These are phyloP conservation scores for Albula goreensis DNA, from an alignment of 2,113 vertebrate genomes.

Conservation along the genomic window DNA sequence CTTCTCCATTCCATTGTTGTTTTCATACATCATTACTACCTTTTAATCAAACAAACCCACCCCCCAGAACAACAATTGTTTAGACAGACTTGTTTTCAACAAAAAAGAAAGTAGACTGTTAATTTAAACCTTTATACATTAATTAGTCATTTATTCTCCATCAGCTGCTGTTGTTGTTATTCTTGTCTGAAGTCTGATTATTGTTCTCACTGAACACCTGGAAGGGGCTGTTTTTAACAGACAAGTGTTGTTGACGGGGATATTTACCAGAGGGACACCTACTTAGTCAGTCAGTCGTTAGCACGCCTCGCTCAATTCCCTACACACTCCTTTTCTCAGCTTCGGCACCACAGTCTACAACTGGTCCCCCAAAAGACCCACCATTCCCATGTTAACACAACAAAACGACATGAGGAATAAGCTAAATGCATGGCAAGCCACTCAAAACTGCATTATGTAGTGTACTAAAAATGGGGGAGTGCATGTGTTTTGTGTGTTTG, in stretches of 20 bases:
- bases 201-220: constrained; percentile 34
- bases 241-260: constrained; percentile 22
- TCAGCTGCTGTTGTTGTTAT: constrained; percentile 31
- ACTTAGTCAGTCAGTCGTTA: constrained; percentile 8
- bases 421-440: not conserved
- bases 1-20: too few species aligned
- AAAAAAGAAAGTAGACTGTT: not conserved
- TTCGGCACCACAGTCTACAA: not conserved
- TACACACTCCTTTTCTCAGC: not conserved
- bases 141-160: constrained; percentile 26
- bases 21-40: not conserved
- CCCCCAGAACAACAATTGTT: not conserved
- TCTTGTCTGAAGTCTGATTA: constrained; percentile 29
- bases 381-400: constrained; percentile 22
- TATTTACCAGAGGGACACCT: constrained; percentile 13
- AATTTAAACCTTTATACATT: constrained; percentile 2
- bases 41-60: not conserved
- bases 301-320: constrained; percentile 22
- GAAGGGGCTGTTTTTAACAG: constrained; percentile 42
- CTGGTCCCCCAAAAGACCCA: constrained; percentile 13
- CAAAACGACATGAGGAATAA: not conserved
- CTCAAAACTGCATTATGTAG: not conserved
- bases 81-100: constrained; percentile 31
- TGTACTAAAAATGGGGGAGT: not conserved
- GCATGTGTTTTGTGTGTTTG: too few species aligned